A percentile compares a stretch with the other conserved stretches of the same genome.
phyloP scores from a whole-genome alignment of 2,113 vertebrate species.

The Rhombomys opimus region DNA sequence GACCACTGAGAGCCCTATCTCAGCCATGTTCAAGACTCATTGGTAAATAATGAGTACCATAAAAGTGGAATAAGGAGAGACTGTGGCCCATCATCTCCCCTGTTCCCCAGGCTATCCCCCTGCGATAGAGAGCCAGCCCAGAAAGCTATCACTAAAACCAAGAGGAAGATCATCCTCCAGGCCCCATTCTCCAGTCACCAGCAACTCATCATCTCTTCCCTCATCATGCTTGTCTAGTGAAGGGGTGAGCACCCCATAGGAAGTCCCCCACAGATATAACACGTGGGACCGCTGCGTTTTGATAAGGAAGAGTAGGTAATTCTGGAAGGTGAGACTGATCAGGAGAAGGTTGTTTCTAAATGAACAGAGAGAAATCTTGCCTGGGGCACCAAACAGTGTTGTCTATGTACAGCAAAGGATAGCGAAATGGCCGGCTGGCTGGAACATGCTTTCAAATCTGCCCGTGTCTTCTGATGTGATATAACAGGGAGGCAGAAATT shows the following conservation, averaged over 20 bases:
- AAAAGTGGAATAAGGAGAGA: not conserved
- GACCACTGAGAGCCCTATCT: rapidly evolving
- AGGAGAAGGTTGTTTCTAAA: not conserved
- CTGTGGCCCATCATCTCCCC: not conserved
- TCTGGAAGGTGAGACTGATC: not conserved
- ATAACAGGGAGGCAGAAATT: not conserved
- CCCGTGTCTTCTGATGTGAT: not conserved
- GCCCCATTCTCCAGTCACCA: not conserved
- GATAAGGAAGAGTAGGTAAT: not conserved
- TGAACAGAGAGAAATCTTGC: not conserved
- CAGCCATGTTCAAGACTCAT: not conserved
- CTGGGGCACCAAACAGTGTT: not conserved
- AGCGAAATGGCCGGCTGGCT: not conserved
- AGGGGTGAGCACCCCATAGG: not conserved
- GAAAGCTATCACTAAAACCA: not conserved
- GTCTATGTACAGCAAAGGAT: not conserved
- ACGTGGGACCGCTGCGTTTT: too few relatives aligned
- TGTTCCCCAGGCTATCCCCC: not conserved
- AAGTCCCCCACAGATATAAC: not conserved
- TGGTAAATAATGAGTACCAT: not conserved
- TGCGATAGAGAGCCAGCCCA: not conserved
- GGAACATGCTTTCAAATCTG: not conserved
- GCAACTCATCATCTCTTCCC: not conserved
- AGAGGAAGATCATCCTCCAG: not conserved
- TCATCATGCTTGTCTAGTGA: not conserved